Evolutionary conservation across 2,888 invertebrate species (phyloP).

Genomic region (Diplolepis rosae): DNA sequence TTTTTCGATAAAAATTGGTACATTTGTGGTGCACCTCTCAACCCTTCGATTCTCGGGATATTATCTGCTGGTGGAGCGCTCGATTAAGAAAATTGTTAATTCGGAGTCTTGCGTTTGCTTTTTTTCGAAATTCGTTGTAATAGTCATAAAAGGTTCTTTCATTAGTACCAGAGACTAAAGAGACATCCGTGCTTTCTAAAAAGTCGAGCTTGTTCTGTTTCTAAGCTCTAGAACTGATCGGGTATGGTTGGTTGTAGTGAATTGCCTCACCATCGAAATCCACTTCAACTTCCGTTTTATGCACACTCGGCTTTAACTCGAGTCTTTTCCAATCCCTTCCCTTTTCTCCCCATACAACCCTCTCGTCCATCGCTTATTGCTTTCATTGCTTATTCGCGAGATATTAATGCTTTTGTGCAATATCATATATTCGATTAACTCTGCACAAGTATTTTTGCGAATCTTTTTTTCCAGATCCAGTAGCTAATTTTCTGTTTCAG

Average conservation of each 20-base stretch:
- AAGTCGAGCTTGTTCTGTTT: conserved; percentile 19
- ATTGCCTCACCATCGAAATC: conserved; percentile 33
- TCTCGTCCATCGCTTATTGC: conserved; percentile 39
- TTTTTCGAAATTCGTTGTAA: conserved; percentile 36
- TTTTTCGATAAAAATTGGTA: not conserved
- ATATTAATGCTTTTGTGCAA: conserved; percentile 12
- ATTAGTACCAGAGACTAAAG: conserved; percentile 41
- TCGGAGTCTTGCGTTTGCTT: not conserved
- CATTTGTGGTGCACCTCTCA: too few species aligned
- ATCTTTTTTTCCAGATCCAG: not conserved
- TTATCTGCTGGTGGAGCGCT: not conserved
- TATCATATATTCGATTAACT: conserved; percentile 4
- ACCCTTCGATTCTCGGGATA: not conserved
- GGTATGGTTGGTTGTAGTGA: conserved; percentile 1
- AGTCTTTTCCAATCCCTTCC: conserved; percentile 34
- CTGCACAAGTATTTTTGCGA: not conserved
- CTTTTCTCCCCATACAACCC: conserved; percentile 34
- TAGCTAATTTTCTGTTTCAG: too few species aligned
- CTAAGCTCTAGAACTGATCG: conserved; percentile 13
- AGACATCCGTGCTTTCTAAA: conserved; percentile 18
- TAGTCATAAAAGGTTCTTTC: conserved; percentile 34
- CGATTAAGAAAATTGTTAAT: not conserved
- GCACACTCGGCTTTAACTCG: conserved; percentile 47
- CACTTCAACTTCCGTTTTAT: conserved; percentile 52
- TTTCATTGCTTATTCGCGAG: conserved; percentile 22